Conservation (phyloP, 2,888 invertebrate species). For the Saturnia japonica region DNA sequence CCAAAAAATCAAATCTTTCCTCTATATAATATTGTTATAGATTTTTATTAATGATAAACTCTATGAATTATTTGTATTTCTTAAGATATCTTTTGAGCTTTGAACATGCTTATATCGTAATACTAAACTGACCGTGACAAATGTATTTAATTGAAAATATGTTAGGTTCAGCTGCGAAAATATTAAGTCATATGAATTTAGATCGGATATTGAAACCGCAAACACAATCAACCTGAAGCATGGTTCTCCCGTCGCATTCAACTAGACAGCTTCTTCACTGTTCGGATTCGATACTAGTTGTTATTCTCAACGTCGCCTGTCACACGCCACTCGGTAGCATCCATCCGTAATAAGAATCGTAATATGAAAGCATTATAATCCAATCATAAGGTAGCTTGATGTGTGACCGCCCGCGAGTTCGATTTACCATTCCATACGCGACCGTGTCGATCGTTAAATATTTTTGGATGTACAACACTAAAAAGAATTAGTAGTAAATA, state of each 20-base stretch:
- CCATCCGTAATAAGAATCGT: constrained; percentile 75
- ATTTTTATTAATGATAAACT: not conserved
- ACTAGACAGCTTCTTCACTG: constrained; percentile 47
- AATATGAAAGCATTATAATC: constrained; percentile 81
- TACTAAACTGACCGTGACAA: not conserved
- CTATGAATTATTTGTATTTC: not conserved
- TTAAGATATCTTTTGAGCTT: too few relatives aligned
- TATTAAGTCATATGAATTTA: not conserved
- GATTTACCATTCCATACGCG: constrained; percentile 72
- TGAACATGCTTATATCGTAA: not conserved
- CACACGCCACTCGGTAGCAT: constrained; percentile 71
- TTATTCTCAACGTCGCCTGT: constrained; percentile 69
- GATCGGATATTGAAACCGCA: constrained; percentile 6
- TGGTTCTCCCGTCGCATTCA: constrained; percentile 28
- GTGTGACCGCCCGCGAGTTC: constrained; percentile 73
- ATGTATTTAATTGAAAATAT: not conserved
- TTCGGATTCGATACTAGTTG: constrained; percentile 55
- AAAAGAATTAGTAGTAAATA: constrained; percentile 66
- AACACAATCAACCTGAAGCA: not conserved
- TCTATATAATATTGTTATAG: too few relatives aligned
- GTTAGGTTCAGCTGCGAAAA: not conserved
- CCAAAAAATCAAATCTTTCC: too few relatives aligned
- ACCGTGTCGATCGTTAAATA: constrained; percentile 67
- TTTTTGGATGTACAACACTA: constrained; percentile 63
- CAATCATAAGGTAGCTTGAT: constrained; percentile 73